Evolutionary conservation across 2,888 invertebrate species (phyloP).

Genomic region (Volucella inanis): DNA sequence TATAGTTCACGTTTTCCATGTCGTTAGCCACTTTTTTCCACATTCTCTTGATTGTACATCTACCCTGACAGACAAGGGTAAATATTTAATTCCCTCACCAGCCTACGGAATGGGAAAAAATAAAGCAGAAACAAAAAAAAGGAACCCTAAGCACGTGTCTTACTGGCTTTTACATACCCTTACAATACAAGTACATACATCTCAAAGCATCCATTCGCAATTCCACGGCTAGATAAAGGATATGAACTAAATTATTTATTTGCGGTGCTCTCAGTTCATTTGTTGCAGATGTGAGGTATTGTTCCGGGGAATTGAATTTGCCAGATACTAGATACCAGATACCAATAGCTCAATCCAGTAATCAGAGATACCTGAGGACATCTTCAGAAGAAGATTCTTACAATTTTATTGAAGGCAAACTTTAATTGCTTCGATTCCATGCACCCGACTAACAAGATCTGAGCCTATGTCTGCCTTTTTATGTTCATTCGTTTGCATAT

Average conservation of each 20-base stretch:
- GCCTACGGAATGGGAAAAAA: not conserved
- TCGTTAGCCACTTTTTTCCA: not conserved
- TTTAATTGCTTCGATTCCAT: conserved; percentile 49
- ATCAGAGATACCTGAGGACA: conserved; percentile 3
- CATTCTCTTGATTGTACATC: conserved; percentile 46
- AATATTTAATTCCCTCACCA: conserved; percentile 53
- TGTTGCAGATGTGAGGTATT: conserved; percentile 45
- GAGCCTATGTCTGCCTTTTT: not conserved
- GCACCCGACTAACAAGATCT: not conserved
- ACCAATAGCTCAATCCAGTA: too few species aligned
- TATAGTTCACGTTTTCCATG: conserved; percentile 44
- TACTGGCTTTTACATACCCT: conserved; percentile 47
- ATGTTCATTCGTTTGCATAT: conserved; percentile 44
- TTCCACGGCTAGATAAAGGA: conserved; percentile 12
- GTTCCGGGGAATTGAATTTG: conserved; percentile 39
- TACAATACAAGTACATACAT: not conserved
- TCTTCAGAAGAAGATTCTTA: conserved; percentile 11
- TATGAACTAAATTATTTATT: conserved; percentile 59
- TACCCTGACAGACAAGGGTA: conserved; percentile 45
- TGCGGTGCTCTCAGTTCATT: conserved; percentile 45
- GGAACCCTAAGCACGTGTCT: conserved; percentile 52
- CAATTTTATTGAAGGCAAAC: conserved; percentile 19
- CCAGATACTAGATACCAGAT: not conserved
- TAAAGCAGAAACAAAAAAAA: not conserved
- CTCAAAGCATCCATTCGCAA: conserved; percentile 4